Percentiles rank a stretch among this genome's conserved stretches.
phyloP scores from a whole-genome alignment of 1,140 invertebrate genomes.

The Drosophila sturtevanti region DNA sequence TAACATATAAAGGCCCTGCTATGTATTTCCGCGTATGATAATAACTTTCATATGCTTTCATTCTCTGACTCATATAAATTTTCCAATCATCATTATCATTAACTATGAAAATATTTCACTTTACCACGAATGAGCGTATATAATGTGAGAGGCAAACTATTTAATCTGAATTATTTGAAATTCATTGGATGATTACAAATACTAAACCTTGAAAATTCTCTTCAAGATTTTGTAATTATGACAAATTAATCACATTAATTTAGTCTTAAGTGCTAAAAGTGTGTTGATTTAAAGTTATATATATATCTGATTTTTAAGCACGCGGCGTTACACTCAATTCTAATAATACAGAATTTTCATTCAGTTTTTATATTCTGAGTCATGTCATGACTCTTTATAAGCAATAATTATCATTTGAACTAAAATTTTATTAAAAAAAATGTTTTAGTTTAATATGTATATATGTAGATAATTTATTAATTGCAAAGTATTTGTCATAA shows the following conservation, averaged over 20 bases:
- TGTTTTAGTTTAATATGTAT: too few species aligned
- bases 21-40: too few species aligned
- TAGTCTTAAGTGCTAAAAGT: not conserved
- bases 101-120: not conserved
- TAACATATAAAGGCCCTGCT: too few species aligned
- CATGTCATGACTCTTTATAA: too few species aligned
- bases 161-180: slow-evolving; percentile 2
- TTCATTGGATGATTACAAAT: not conserved
- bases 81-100: not conserved
- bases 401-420: too few species aligned
- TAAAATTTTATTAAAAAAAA: too few species aligned
- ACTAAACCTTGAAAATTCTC: not conserved
- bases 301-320: not conserved
- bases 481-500: too few species aligned
- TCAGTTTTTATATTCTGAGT: too few species aligned
- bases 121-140: slow-evolving; percentile 1
- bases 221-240: not conserved
- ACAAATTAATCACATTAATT: not conserved
- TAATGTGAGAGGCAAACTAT: not conserved
- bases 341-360: not conserved
- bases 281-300: not conserved
- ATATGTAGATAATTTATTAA: too few species aligned
- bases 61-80: not conserved
- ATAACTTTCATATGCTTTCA: too few species aligned
- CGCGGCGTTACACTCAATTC: not conserved